Percentiles rank a stretch among this genome's conserved stretches.
phyloP scores from a whole-genome alignment of 1,140 invertebrate species.

The Rhagoletis zephyria region DNA sequence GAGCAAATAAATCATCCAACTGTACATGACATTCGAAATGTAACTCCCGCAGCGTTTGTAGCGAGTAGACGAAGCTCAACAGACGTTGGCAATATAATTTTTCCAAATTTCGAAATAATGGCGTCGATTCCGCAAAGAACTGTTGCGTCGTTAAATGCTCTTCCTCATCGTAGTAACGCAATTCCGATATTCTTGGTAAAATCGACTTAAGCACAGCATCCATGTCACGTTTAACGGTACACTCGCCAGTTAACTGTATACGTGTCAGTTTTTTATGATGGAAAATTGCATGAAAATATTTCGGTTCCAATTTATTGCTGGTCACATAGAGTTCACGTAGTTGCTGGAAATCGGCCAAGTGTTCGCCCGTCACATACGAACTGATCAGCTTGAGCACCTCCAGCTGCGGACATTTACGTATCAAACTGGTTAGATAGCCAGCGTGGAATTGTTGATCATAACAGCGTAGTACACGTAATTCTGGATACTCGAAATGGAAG shows the following conservation, averaged over 20 bases:
- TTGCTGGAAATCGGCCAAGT: constrained; percentile 58
- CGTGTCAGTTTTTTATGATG: neutral
- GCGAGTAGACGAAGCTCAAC: neutral
- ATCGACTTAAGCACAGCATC: neutral
- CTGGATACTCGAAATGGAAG: constrained; percentile 57
- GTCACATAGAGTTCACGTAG: constrained; percentile 63
- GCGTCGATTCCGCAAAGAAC: neutral
- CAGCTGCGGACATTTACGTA: constrained; percentile 20
- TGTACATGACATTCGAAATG: constrained; percentile 17
- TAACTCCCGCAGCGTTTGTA: neutral
- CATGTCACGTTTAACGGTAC: neutral
- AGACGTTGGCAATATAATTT: neutral
- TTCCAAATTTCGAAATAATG: neutral
- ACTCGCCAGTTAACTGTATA: neutral
- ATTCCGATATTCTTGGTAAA: neutral
- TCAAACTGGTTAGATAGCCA: constrained; percentile 34
- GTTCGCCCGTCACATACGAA: neutral
- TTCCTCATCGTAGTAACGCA: constrained; percentile 25
- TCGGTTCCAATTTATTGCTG: constrained; percentile 50
- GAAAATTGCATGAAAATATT: neutral
- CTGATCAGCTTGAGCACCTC: neutral
- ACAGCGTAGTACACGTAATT: neutral
- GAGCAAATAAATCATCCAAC: neutral
- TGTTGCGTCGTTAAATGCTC: neutral
- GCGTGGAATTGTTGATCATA: constrained; percentile 37